Base-by-base conservation (phyloP, 1,140 invertebrate species). In the Diabrotica undecimpunctata region DNA sequence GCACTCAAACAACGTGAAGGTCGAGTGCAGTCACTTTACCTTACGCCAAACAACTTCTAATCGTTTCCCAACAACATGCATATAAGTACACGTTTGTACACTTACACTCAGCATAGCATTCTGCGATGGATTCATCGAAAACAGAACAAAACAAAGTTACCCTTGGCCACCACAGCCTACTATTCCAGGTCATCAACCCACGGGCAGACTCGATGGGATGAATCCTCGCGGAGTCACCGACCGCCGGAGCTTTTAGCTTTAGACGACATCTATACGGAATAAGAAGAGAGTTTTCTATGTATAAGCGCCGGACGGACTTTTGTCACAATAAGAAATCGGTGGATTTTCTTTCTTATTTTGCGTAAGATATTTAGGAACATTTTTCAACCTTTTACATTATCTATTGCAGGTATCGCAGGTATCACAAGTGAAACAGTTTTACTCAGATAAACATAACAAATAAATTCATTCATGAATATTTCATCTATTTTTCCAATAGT, bases 121-220 rank as follows among this genome's bases (percentile, higher is more conserved):
- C 41, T 46, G 41, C 41, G 41, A 46, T 46, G 41, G n/a, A 46
- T 46, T 46, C n/a, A 25, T 54, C 53, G 9, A 12, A 56, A 61
- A 62, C 62, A 64, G 63, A 67, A 64, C 62, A 51, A 36, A 64
- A 55, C 58, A 37, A 53, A 63, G 56, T 66, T 70, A 70, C 66
- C 66, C 66, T 67, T 70, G 66, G 66, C 62, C 66, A 67, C n/a
- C 60, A 66, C 60, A 58, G 53, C 67, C 64, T 66, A 64, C 67
- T 65, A 66, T 64, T 69, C 67, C 63, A 70, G 69, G 69, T 70
- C 69, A 68, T 67, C 69, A 70, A 70, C 69, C 38, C 69, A 54
- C 59, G 52, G 41, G 36, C 50, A 50, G n/a, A 57, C 54, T 58
- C 51, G 65, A 36, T 61, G 63, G 62, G 63, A 68, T 68, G 66